Evolutionary conservation across 2,113 vertebrate species (phyloP).

Genomic region (Megaceryle maxima): DNA sequence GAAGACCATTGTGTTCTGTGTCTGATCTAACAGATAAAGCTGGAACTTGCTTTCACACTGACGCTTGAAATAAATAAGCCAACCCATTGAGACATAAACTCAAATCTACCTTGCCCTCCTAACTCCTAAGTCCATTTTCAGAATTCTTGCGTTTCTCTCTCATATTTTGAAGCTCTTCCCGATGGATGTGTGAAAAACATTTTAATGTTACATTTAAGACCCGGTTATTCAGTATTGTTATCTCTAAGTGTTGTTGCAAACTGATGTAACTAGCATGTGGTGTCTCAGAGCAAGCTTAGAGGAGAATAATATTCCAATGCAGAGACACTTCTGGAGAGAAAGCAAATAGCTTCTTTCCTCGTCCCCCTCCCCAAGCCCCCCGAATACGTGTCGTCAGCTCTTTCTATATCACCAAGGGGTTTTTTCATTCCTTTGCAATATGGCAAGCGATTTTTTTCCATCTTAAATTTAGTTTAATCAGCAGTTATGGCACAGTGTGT

Average conservation of each 20-base stretch:
- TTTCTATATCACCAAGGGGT: neutral
- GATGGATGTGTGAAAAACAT: neutral
- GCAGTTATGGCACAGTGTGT: conserved; percentile 47
- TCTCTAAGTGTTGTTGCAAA: neutral
- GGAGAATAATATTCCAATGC: neutral
- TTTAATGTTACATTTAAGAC: neutral
- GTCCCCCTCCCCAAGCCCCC: neutral
- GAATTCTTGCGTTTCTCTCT: neutral
- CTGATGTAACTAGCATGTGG: neutral
- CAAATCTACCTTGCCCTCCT: neutral
- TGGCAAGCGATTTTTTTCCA: conserved; percentile 17
- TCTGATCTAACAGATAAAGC: neutral
- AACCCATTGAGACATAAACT: neutral
- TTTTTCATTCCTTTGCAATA: conserved; percentile 44
- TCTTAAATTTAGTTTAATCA: conserved; percentile 47
- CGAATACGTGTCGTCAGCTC: neutral
- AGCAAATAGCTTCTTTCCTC: neutral
- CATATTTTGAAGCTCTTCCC: neutral
- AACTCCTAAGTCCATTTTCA: neutral
- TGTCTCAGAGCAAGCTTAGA: neutral
- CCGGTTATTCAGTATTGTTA: neutral
- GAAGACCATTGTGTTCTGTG: neutral
- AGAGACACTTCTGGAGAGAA: neutral
- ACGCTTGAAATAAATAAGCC: neutral
- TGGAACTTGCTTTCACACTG: neutral